Evolutionary conservation across 2,888 invertebrate genomes (phyloP).

Genomic region (Alitta virens): DNA sequence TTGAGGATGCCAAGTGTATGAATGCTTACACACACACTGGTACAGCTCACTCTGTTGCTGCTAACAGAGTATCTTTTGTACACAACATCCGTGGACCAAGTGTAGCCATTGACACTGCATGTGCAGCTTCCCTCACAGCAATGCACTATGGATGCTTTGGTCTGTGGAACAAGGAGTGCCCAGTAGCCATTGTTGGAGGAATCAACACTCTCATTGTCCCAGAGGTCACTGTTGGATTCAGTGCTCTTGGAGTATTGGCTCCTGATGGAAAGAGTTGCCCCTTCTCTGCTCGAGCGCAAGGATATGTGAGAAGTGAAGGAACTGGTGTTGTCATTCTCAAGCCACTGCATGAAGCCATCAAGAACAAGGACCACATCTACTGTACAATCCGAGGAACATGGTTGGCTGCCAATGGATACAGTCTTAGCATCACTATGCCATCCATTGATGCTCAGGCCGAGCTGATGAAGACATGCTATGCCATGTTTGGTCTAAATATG

Average conservation of each 20-base stretch:
- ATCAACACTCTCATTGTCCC: constrained; percentile 42
- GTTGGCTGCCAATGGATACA: constrained; percentile 49
- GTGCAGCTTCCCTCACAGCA: constrained; percentile 38
- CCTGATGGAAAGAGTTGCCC: constrained; percentile 46
- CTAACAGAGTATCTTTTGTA: constrained; percentile 39
- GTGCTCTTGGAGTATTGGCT: constrained; percentile 42
- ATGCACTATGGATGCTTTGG: constrained; percentile 24
- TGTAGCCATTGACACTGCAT: constrained; percentile 46
- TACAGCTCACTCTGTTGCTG: constrained; percentile 25
- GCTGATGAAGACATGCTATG: constrained; percentile 18
- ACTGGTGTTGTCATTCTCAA: constrained; percentile 49
- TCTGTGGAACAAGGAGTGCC: constrained; percentile 24
- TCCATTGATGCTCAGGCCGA: constrained; percentile 22
- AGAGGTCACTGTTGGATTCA: constrained; percentile 38
- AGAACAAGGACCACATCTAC: constrained; percentile 31
- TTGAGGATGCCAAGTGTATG: constrained; percentile 16
- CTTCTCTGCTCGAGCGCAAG: constrained; percentile 50
- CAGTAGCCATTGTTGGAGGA: constrained; percentile 43
- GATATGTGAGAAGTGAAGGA: constrained; percentile 53
- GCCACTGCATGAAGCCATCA: constrained; percentile 30
- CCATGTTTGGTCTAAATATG: constrained; percentile 12
- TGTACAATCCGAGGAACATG: constrained; percentile 37
- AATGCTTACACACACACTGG: constrained; percentile 24
- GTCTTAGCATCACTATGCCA: constrained; percentile 41
- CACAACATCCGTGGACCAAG: constrained; percentile 45